A percentile compares a stretch with the other conserved stretches of the same genome.
These are phyloP conservation scores for Pelodiscus sinensis DNA, from an alignment of 2,113 vertebrate species.

Conservation along the genomic window DNA sequence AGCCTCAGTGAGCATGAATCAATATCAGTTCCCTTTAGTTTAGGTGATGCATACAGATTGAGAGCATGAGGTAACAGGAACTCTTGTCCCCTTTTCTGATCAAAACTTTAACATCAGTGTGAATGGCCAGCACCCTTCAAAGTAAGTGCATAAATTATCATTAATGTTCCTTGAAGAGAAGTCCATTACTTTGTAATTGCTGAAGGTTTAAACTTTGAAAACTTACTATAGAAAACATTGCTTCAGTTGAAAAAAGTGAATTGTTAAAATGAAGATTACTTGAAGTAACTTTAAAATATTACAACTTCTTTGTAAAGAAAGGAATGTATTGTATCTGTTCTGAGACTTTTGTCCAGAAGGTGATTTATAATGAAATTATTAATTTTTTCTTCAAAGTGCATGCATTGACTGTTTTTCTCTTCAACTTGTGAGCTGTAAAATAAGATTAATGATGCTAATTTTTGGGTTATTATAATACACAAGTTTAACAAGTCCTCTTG, in stretches of 20 bases:
- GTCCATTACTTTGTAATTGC: background rate
- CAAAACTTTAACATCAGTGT: background rate
- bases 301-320: background rate
- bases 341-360: background rate
- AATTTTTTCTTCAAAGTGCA: background rate
- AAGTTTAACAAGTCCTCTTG: conserved; percentile 19
- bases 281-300: background rate
- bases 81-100: background rate
- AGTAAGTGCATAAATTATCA: too few relatives aligned
- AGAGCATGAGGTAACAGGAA: background rate
- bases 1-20: accelerated
- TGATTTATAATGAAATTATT: background rate
- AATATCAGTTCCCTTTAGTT: background rate
- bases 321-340: background rate
- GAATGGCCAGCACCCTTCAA: background rate
- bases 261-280: background rate
- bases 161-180: background rate
- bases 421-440: background rate
- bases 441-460: background rate
- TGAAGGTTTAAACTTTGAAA: background rate
- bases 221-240: background rate
- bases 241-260: accelerated
- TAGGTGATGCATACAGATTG: background rate
- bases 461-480: background rate
- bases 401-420: conserved; percentile 4